Percentiles rank a stretch among this genome's conserved stretches.
Evolutionary conservation across 2,888 invertebrate species (phyloP).

Genomic region (Ornithoptera alexandrae): DNA sequence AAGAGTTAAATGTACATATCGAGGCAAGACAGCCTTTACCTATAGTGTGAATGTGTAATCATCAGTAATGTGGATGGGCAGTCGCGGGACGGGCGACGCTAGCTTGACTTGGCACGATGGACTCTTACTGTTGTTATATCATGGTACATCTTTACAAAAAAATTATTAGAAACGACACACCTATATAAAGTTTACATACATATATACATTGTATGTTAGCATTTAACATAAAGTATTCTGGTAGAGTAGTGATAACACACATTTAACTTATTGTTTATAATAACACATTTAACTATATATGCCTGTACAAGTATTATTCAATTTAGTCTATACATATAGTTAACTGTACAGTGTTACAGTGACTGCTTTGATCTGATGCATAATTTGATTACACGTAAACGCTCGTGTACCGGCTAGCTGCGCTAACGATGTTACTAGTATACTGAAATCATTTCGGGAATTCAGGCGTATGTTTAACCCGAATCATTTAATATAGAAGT

Average conservation of each 20-base stretch:
- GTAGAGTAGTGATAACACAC: slow-evolving; percentile 33
- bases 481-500: slow-evolving; percentile 45
- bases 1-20: slow-evolving; percentile 48
- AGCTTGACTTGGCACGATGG: slow-evolving; percentile 39
- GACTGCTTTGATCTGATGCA: slow-evolving; percentile 43
- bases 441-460: slow-evolving; percentile 5
- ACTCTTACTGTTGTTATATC: slow-evolving; percentile 44
- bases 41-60: slow-evolving; percentile 28
- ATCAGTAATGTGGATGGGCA: slow-evolving; percentile 26
- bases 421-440: neutral
- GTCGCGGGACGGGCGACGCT: slow-evolving; percentile 32
- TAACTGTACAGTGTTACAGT: slow-evolving; percentile 36
- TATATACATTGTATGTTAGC: slow-evolving; percentile 40
- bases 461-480: slow-evolving; percentile 35
- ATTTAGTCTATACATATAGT: slow-evolving; percentile 30
- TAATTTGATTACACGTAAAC: slow-evolving; percentile 26
- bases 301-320: slow-evolving; percentile 9
- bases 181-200: slow-evolving; percentile 40
- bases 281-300: slow-evolving; percentile 6
- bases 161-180: slow-evolving; percentile 45
- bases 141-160: slow-evolving; percentile 47
- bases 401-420: slow-evolving; percentile 24
- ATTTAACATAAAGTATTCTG: slow-evolving; percentile 43
- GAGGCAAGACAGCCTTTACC: slow-evolving; percentile 35
- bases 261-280: slow-evolving; percentile 12